Base-by-base conservation (phyloP, 1,140 invertebrate species). In the Antheraea mylitta region DNA sequence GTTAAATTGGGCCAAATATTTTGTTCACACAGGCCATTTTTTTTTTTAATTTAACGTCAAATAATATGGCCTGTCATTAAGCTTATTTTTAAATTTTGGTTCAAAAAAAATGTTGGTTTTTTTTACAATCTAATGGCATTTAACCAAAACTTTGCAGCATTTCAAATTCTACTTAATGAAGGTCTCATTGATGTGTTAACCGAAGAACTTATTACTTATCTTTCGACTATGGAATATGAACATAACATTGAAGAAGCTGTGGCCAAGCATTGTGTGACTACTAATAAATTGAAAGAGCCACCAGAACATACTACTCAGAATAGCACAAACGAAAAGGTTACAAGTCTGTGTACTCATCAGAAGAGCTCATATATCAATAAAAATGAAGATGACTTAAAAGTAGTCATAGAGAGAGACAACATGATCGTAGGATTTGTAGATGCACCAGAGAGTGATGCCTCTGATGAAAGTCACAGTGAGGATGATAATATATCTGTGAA, bases 341-440 rank as follows among this genome's bases (percentile, higher is more conserved):
- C 45, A 53, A 78, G 74, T 68, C 66, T 86, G 10, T 81, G 82
- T 67, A 67, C 70, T 22, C 78, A 81, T 66, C 74, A 81, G 7
- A 86, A 81, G 71, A 61, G 78, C 77, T 75, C 73, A 61, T 66
- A 82, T 18, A 42, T 66, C 4, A 76, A 75, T 36, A 81, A 86
- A 60, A 85, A 77, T 53, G 82, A 81, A 38, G 88, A 92, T 78
- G 84, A 90, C 66, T 74, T 86, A 45, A 90, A 90, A 70, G 81
- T 92, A 22, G 82, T 89, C 0, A 91, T 92, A 73, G 89, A 92
- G 77, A 87, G 90, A 64, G 90, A 92, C 64, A 92, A 90, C 69
- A 91, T 91, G 89, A 89, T 91, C 42, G 85, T 91, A 11, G 86
- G 86, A 0, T 90, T 91, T 72, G 76, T 87, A 18, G 89, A 92